Percentiles rank a stretch among this genome's conserved stretches.
Conservation (phyloP, 1,140 invertebrate species). For the Camponotus vicinus region DNA sequence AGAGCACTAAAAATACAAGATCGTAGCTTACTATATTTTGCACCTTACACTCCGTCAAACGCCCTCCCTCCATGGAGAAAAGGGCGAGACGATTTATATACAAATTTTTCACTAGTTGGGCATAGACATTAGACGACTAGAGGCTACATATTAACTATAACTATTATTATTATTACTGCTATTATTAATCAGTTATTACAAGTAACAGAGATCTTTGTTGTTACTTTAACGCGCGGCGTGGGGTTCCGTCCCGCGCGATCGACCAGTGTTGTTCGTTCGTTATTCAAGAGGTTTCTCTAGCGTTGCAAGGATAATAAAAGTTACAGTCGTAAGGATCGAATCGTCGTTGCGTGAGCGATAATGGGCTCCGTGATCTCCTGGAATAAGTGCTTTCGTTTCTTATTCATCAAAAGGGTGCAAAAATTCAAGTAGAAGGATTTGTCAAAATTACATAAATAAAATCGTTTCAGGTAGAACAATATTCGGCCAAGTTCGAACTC, state of each 20-base stretch:
- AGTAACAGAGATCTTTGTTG: slow-evolving; percentile 75
- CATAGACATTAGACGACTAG: slow-evolving; percentile 85
- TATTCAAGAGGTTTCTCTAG: slow-evolving; percentile 78
- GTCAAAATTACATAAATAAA: background rate
- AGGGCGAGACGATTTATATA: slow-evolving; percentile 72
- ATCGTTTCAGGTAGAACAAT: background rate
- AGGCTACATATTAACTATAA: slow-evolving; percentile 84
- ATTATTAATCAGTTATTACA: slow-evolving; percentile 80
- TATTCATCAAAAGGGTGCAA: background rate
- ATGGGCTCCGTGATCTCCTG: background rate
- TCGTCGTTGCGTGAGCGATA: slow-evolving; percentile 7
- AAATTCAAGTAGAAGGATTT: background rate
- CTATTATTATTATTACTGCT: slow-evolving; percentile 74
- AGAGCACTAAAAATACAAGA: slow-evolving; percentile 81
- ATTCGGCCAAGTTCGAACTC: background rate
- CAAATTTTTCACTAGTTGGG: slow-evolving; percentile 82
- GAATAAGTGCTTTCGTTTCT: slow-evolving; percentile 26
- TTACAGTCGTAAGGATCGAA: slow-evolving; percentile 62
- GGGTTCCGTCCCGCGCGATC: slow-evolving; percentile 61
- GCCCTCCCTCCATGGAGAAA: slow-evolving; percentile 69
- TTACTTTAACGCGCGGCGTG: slow-evolving; percentile 75
- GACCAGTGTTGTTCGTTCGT: slow-evolving; percentile 80
- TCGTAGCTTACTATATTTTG: slow-evolving; percentile 84
- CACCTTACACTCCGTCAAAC: slow-evolving; percentile 80
- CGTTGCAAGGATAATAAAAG: slow-evolving; percentile 71